Evolutionary conservation across 2,797 vertebrate species (phyloP).

Genomic region (Pteropus rufus): DNA sequence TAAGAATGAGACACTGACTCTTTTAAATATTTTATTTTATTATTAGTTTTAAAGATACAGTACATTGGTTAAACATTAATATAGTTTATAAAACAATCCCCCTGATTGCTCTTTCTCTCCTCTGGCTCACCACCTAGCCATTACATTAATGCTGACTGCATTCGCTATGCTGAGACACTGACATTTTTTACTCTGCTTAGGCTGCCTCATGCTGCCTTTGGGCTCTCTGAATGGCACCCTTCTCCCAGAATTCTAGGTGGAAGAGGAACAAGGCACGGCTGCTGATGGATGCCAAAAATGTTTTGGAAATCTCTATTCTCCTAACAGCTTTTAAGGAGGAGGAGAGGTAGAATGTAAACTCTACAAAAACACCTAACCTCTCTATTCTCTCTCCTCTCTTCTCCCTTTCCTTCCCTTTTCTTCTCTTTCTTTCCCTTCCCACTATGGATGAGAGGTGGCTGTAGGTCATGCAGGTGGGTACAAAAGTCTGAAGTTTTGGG

Average conservation of each 20-base stretch:
- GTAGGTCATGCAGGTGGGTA: not conserved
- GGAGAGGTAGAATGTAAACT: not conserved
- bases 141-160: too few species aligned
- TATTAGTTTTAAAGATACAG: too few species aligned
- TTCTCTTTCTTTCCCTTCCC: not conserved
- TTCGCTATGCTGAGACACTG: too few species aligned
- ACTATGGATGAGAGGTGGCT: not conserved
- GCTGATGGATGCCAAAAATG: not conserved
- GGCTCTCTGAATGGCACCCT: not conserved
- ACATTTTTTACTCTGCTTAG: not conserved
- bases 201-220: not conserved
- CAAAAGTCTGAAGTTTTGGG: not conserved
- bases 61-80: too few species aligned
- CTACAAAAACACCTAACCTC: not conserved
- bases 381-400: not conserved
- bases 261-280: not conserved
- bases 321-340: not conserved
- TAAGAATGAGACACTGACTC: not conserved
- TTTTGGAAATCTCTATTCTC: not conserved
- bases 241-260: not conserved
- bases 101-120: too few species aligned
- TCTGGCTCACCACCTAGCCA: too few species aligned
- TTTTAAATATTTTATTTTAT: too few species aligned
- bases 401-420: not conserved
- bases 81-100: too few species aligned